Conservation (phyloP, 2,888 invertebrate species). For the Athalia circularis region DNA sequence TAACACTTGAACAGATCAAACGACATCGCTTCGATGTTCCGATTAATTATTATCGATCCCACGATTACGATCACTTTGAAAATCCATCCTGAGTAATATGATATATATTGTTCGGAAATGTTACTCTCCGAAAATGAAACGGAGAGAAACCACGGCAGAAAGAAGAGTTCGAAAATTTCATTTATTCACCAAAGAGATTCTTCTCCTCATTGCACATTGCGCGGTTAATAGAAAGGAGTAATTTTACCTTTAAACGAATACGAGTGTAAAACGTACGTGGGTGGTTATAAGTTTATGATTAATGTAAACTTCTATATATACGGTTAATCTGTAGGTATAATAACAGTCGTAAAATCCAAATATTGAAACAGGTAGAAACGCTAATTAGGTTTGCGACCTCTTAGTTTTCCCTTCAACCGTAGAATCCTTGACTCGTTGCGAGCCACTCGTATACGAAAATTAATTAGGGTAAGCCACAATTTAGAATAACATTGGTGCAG, state of each 20-base stretch:
- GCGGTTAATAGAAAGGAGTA: neutral
- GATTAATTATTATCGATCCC: too few relatives aligned
- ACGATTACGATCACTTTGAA: too few relatives aligned
- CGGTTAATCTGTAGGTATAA: slow-evolving; percentile 30
- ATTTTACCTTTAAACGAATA: neutral
- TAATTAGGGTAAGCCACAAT: slow-evolving; percentile 45
- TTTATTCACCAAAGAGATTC: too few relatives aligned
- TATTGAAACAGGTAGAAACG: slow-evolving; percentile 44
- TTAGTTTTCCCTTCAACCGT: slow-evolving; percentile 1
- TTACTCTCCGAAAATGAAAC: too few relatives aligned
- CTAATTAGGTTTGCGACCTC: slow-evolving; percentile 41
- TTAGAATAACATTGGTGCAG: slow-evolving; percentile 39
- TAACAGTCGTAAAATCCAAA: slow-evolving; percentile 41
- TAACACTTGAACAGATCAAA: too few relatives aligned
- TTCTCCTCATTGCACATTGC: neutral
- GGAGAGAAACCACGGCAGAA: too few relatives aligned
- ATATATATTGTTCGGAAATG: too few relatives aligned
- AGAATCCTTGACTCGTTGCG: slow-evolving; percentile 30
- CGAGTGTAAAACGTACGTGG: neutral
- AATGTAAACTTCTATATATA: slow-evolving; percentile 4
- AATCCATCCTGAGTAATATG: too few relatives aligned
- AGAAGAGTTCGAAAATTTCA: too few relatives aligned
- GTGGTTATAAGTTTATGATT: slow-evolving; percentile 14
- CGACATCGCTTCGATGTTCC: too few relatives aligned
- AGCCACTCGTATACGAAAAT: slow-evolving; percentile 38